Conservation (phyloP, 2,888 invertebrate genomes). For the Laspeyria flexula region DNA sequence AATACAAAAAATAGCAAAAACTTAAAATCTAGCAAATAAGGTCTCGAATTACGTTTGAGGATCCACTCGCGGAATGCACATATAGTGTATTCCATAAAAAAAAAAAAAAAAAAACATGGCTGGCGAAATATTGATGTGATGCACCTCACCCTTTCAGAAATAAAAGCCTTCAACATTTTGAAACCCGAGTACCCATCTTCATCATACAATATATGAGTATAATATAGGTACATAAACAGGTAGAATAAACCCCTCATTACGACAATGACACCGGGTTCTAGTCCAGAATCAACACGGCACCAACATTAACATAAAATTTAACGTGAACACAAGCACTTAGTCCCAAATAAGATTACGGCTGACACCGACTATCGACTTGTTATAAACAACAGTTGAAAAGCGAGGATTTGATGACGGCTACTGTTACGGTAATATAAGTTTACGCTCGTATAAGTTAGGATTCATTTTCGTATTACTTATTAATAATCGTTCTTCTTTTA, state of each 20-base stretch:
- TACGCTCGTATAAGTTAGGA: too few relatives aligned
- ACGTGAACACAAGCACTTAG: conserved; percentile 43
- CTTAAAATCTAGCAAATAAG: too few relatives aligned
- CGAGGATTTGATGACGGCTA: not conserved
- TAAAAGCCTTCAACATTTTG: conserved; percentile 1
- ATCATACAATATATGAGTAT: not conserved
- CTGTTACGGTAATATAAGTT: too few relatives aligned
- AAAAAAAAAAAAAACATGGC: too few relatives aligned
- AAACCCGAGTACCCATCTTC: not conserved
- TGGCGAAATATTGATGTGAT: too few relatives aligned
- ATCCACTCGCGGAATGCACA: too few relatives aligned
- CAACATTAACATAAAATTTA: conserved; percentile 42
- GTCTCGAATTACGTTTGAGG: too few relatives aligned
- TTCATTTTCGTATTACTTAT: too few relatives aligned
- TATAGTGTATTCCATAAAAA: too few relatives aligned
- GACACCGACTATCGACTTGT: conserved; percentile 13
- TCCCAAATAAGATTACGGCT: conserved; percentile 36
- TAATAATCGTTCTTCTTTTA: too few relatives aligned
- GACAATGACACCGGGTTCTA: conserved; percentile 15
- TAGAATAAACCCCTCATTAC: conserved; percentile 28
- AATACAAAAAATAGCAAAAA: too few relatives aligned
- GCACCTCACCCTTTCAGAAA: too few relatives aligned
- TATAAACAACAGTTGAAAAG: conserved; percentile 9
- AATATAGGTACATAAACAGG: conserved; percentile 28
- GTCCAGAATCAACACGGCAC: conserved; percentile 33